Evolutionary conservation across 2,113 vertebrate genomes (phyloP), one percentile per base, ranked within the genome.

Genomic region (Calypte anna): DNA sequence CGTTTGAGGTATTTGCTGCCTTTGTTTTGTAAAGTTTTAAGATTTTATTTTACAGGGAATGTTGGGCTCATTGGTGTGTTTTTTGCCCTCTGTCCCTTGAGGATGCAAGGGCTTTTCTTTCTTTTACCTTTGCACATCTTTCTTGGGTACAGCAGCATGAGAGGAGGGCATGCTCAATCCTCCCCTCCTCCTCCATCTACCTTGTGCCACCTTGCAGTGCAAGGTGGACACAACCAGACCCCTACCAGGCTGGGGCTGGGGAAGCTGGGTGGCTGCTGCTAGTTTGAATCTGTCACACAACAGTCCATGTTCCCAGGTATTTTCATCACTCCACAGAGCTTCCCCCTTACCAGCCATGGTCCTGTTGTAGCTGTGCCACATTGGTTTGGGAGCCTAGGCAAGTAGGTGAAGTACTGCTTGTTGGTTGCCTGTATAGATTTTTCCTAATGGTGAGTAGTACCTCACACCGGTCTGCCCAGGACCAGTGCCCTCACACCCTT

Each of bases 251-350:
- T 66, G 21, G 25, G 6, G 20, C 55, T 66, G 66, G 77, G 15
- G 54, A 75, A 50, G 17, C 27, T 83, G 40, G 3, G n/a, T 61
- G 40, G 63, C 25, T 77, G 17, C 78, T 73, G 46, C 31, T 61
- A 14, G 8, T 53, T 55, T 69, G 70, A 43, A 44, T 72, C 43
- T 3, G 1, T 62, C 1, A 1, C 1, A 1, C 22, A 74, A 51
- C 16, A 70, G 36, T 53, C 22, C 51, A 30, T 4, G 9, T 58
- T 80, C 54, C 40, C 40, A 31, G 24, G 20, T 27, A 20, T 82
- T 82, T 69, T 90, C 46, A 82, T 27, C 11, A 53, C 16, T 7
- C 16, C n/a, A 19, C 28, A 62, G 50, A 73, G 24, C 61, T 70
- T 70, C 77, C 38, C 31, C 5, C 12, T 44, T 61, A 30, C 48